These are phyloP conservation scores for Nineta flava DNA, from an alignment of 2,888 invertebrate species.

Conservation along the genomic window DNA sequence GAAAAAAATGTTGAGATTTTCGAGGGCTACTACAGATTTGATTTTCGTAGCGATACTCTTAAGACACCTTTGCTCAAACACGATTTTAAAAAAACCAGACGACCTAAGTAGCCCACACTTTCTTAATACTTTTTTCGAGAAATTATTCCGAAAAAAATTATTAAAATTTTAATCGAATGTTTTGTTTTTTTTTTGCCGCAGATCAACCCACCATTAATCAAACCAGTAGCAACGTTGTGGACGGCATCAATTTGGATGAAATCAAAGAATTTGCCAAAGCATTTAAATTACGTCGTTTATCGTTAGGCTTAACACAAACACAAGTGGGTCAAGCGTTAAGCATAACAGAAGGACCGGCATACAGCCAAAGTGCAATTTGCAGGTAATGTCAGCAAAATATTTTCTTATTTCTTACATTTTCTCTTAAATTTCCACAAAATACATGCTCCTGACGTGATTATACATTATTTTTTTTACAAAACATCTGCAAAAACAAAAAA, in stretches of 20 bases:
- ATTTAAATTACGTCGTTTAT: conserved; percentile 84
- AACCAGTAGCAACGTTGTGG: conserved; percentile 84
- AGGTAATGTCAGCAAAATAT: conserved; percentile 51
- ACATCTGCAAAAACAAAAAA: neutral
- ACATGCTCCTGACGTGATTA: conserved; percentile 2
- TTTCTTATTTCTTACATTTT: conserved; percentile 1
- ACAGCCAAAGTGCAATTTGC: conserved; percentile 98
- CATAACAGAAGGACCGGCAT: conserved; percentile 93
- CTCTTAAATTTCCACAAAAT: neutral
- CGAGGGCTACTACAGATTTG: no score
- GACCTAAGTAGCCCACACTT: no score
- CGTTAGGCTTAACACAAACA: conserved; percentile 88
- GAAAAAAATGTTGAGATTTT: no score
- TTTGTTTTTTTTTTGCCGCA: conserved; percentile 26
- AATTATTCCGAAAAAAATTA: neutral
- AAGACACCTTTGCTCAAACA: no score
- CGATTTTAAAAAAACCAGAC: no score
- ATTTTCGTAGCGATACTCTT: no score
- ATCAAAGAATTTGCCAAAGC: conserved; percentile 98
- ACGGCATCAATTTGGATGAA: conserved; percentile 93
- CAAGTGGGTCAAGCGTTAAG: conserved; percentile 96
- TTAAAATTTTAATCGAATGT: neutral
- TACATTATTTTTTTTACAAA: no score
- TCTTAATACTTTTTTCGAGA: no score
- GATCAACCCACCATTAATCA: conserved; percentile 89